Conservation (phyloP, 2,888 invertebrate genomes). For the Xestia ashworthii region DNA sequence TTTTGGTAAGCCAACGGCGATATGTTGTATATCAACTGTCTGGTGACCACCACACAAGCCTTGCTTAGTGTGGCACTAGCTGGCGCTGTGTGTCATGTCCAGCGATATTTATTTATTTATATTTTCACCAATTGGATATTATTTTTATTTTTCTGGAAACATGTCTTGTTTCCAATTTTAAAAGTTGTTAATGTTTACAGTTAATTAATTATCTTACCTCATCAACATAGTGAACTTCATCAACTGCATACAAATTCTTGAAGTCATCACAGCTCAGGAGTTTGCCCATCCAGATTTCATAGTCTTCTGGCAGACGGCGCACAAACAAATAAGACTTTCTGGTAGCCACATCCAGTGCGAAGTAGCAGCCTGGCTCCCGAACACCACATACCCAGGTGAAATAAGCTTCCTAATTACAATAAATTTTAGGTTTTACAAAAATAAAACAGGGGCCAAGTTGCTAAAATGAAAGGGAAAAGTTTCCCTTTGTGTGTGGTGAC, state of each 20-base stretch:
- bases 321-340: constrained; percentile 95
- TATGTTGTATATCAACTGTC: too few relatives aligned
- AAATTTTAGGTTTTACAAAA: neutral
- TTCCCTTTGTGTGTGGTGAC: neutral
- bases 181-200: neutral
- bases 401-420: constrained; percentile 95
- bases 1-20: too few relatives aligned
- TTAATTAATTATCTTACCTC: constrained; percentile 88
- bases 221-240: constrained; percentile 95
- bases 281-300: constrained; percentile 98
- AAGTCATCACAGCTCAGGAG: constrained; percentile 94
- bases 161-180: neutral
- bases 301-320: constrained; percentile 95
- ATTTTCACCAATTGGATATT: too few relatives aligned
- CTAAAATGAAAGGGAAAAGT: neutral
- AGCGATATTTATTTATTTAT: too few relatives aligned
- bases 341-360: constrained; percentile 94
- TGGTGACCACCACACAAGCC: too few relatives aligned
- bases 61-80: too few relatives aligned
- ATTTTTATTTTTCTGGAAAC: neutral
- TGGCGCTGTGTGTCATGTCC: too few relatives aligned
- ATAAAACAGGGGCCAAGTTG: neutral
- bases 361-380: constrained; percentile 97
- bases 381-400: constrained; percentile 99
- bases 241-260: constrained; percentile 94